phyloP scores from a whole-genome alignment of 2,113 vertebrate species.

The Chinchilla lanigera region DNA sequence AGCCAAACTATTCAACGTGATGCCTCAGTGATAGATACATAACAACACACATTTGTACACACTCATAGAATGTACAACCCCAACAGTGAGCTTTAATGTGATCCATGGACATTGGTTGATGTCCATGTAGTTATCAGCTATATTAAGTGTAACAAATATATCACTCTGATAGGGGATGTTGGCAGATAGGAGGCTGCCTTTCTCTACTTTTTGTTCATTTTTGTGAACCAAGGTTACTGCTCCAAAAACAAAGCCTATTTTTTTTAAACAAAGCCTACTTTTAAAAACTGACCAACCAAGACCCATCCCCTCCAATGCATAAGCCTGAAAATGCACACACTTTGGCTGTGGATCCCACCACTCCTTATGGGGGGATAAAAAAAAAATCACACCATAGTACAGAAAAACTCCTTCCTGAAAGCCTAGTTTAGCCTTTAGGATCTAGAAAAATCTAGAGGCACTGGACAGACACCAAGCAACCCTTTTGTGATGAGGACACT shows the following conservation, averaged over 20 bases:
- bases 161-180: neutral
- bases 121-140: neutral
- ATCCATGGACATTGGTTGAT: neutral
- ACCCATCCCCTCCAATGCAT: neutral
- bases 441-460: neutral
- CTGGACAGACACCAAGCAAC: neutral
- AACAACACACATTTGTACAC: neutral
- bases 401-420: neutral
- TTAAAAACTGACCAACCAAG: neutral
- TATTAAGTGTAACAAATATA: neutral
- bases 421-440: neutral
- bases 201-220: neutral
- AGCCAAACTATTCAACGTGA: neutral
- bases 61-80: neutral
- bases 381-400: neutral
- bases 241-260: neutral
- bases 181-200: neutral
- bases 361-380: neutral
- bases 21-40: rapidly evolving
- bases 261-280: neutral
- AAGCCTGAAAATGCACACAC: neutral
- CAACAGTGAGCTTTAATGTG: neutral
- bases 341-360: neutral
- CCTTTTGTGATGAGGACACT: neutral
- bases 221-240: neutral